Base-by-base conservation (phyloP, 1,140 invertebrate species). In the Magallana gigas region DNA sequence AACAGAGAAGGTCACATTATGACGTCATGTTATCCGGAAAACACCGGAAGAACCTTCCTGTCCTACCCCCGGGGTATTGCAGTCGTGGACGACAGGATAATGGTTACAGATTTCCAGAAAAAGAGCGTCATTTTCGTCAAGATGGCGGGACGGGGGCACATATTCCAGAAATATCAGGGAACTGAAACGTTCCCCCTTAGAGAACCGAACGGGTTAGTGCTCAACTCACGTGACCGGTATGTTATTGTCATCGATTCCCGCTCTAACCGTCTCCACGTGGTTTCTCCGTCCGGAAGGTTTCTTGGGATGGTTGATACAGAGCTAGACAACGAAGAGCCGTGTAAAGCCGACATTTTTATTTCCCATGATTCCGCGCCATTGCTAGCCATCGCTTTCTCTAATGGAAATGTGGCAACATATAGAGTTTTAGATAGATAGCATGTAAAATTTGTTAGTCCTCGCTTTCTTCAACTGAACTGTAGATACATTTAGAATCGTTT, bases 41-140 rank as follows among this genome's bases (percentile, higher is more conserved):
- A 82, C 36, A 58, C 57, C 80, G 80, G 80, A 57, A 82, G 80
- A 56, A 18, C 80, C 4, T 82, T 82, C 18, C 48, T 82, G 12
- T 57, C 80, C 16, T 82, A 82, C 80, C 80, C 80, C 8, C 48
- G 80, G 7, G 80, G 80, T 56, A 82, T 82, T n/a, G 8, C 14
- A 82, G 18, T 82, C 8, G 8, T 58, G 0, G 57, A 58, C 48
- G 57, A 57, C 48, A 57, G 80, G 57, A 82, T 58, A 11, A 58
- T 82, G 48, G 48, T 82, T 8, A 82, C 80, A 14, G 80, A 82
- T 56, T 82, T 82, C 57, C 80, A 82, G 80, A 82, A 82, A 82
- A 82, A 82, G 80, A 82, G 80, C 57, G 57, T 82, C 9, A 82
- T 82, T 56, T 82, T 82, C 16, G 48, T 82, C 11, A 82, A 82